Evolutionary conservation across 2,797 vertebrate species (phyloP).

Genomic region (Peromyscus eremicus): DNA sequence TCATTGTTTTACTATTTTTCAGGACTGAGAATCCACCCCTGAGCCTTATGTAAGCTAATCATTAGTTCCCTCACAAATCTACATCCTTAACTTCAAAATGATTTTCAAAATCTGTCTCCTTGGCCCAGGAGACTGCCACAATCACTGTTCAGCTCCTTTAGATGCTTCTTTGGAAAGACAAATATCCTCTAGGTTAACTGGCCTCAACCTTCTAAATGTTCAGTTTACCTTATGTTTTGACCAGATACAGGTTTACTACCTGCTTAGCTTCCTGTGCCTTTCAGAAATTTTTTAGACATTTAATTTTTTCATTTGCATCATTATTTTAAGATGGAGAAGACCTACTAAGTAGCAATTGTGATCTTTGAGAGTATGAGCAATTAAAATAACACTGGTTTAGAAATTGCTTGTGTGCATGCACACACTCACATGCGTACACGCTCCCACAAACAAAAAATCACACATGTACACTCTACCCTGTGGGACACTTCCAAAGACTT

Average conservation of each 20-base stretch:
- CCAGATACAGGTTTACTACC: neutral
- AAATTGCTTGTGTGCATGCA: neutral
- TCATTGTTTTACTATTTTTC: neutral
- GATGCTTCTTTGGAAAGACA: constrained; percentile 37
- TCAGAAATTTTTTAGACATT: neutral
- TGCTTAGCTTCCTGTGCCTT: neutral
- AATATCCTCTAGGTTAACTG: constrained; percentile 39
- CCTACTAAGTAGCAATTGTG: neutral
- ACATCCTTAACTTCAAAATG: neutral
- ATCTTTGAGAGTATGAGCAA: constrained; percentile 29
- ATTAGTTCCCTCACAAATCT: neutral
- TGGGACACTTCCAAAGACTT: constrained; percentile 38
- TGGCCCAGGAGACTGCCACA: constrained; percentile 3
- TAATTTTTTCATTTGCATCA: neutral
- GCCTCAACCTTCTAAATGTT: neutral
- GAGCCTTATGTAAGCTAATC: neutral
- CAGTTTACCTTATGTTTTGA: constrained; percentile 28
- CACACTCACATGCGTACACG: neutral
- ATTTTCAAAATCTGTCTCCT: constrained; percentile 12
- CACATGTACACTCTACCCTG: neutral
- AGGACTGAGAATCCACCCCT: too few species aligned
- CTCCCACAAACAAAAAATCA: neutral
- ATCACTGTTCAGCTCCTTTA: neutral
- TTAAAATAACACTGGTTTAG: constrained; percentile 24
- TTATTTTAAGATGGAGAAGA: neutral